Evolutionary conservation across 2,888 invertebrate species (phyloP), one percentile per base, ranked within the genome.

Genomic region (Cheilosia scutellata): DNA sequence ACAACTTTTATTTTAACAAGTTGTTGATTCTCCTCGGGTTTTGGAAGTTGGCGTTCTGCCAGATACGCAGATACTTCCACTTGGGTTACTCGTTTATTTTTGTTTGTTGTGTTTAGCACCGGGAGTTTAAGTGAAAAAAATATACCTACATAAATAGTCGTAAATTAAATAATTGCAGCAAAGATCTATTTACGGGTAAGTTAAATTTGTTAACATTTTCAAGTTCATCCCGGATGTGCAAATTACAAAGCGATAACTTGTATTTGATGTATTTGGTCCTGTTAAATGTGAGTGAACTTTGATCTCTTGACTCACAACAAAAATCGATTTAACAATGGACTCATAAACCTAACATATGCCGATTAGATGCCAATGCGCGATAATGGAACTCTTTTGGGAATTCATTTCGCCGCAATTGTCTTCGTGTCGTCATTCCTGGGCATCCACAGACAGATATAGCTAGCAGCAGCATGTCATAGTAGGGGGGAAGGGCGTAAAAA

Each of bases 1-100:
- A 6, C 13, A 47, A 25, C 37, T 44, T 16, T 60, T 13, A n/a
- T 42, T 63, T 49, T 51, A 58, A 72, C 60, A 80, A 75, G 58
- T 84, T 84, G 84, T 80, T 84, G 80, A 70, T 80, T 76, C 84
- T 75, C 25, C 70, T 37, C 11, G 37, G 60, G 60, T 80, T 72
- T 55, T 44, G 66, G 65, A 44, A 37, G 47, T 75, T 76, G 82
- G 68, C 65, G 11, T 49, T 42, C 44, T 76, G 76, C 82, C 76
- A 71, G 57, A 75, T 71, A 76, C 65, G 63, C 40, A 57, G 51
- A 63, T 65, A 71, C 63, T 57, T 57, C 29, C 27, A 82, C 20
- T 70, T 44, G 51, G 5, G 9, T 25, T n/a, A 31, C 58, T 80
- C 37, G n/a, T 40, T 44, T 57, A 49, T 63, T 70, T 57, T 72